Evolutionary conservation across 2,888 invertebrate species (phyloP).

Genomic region (Himalopsyche kuldschensis): DNA sequence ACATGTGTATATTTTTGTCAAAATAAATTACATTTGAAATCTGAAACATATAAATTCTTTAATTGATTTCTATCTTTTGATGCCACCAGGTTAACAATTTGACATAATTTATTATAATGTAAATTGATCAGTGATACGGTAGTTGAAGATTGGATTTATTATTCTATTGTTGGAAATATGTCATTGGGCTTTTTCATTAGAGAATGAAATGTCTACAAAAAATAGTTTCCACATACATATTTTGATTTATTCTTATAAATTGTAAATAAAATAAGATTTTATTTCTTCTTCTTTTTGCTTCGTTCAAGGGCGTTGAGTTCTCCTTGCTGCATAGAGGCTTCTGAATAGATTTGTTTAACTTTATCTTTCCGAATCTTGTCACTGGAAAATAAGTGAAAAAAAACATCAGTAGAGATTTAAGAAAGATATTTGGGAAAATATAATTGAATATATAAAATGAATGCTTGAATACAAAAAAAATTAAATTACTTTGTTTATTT

Average conservation of each 20-base stretch:
- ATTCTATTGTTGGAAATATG: neutral
- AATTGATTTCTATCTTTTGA: no score
- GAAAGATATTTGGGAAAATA: neutral
- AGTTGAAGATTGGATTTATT: no score
- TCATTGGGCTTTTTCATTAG: neutral
- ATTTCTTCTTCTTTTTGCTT: constrained; percentile 54
- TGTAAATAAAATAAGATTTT: neutral
- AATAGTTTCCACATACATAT: no score
- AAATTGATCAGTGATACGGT: no score
- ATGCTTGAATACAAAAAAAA: no score
- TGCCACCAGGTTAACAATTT: no score
- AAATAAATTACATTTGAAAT: neutral
- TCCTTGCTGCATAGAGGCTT: constrained; percentile 80
- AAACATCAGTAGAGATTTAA: neutral
- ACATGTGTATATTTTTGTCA: neutral
- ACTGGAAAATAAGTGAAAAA: constrained; percentile 51
- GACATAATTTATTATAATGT: no score
- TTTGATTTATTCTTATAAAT: no score
- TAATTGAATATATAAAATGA: no score
- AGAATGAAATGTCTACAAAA: no score
- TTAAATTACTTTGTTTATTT: no score
- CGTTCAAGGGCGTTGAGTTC: constrained; percentile 76
- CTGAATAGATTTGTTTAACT: constrained; percentile 80
- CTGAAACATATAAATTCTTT: neutral
- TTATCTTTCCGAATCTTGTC: constrained; percentile 80